These are phyloP conservation scores for Triplophysa tibetana DNA, from an alignment of 2,113 vertebrate genomes.

Conservation along the genomic window DNA sequence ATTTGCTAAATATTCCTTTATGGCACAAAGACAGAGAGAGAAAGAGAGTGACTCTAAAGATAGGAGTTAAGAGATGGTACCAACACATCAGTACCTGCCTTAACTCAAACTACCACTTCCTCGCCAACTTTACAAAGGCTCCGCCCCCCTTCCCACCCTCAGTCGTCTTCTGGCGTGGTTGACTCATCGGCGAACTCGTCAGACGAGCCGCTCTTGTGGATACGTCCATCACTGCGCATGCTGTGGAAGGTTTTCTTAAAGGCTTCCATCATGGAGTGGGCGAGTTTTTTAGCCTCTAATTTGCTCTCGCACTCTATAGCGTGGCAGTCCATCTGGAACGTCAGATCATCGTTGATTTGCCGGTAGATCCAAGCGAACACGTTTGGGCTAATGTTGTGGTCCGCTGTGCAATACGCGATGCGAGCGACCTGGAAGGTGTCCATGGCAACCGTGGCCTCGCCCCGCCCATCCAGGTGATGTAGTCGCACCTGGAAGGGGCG, in stretches of 20 bases:
- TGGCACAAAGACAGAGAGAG: conserved; percentile 54
- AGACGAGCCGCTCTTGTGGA: conserved; percentile 89
- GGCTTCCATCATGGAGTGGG: conserved; percentile 99
- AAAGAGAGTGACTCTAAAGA: conserved; percentile 3
- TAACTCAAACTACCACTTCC: conserved; percentile 46
- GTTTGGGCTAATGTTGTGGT: conserved; percentile 91
- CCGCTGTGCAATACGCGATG: conserved; percentile 98
- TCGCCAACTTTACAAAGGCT: conserved; percentile 53
- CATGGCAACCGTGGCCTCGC: conserved; percentile 88
- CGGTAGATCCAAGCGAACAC: conserved; percentile 98
- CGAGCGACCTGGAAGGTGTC: conserved; percentile 98
- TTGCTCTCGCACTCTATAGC: conserved; percentile 96
- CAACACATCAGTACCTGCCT: conserved; percentile 40
- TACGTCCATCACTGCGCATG: conserved; percentile 95
- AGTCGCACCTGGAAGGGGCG: conserved; percentile 97
- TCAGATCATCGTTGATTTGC: conserved; percentile 97
- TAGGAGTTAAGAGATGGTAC: conserved; percentile 54
- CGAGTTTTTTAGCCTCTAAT: conserved; percentile 96
- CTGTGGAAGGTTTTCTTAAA: conserved; percentile 99
- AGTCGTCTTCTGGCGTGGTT: conserved; percentile 85
- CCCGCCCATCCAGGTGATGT: conserved; percentile 88
- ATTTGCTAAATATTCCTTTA: conserved; percentile 19
- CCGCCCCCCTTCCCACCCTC: conserved; percentile 25
- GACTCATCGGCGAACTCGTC: conserved; percentile 89
- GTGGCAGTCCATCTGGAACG: conserved; percentile 99